A percentile compares a stretch with the other conserved stretches of the same genome.
Evolutionary conservation across 92 coral and sea anemone genomes (phyloP).

Genomic region (Pocillopora grandis): DNA sequence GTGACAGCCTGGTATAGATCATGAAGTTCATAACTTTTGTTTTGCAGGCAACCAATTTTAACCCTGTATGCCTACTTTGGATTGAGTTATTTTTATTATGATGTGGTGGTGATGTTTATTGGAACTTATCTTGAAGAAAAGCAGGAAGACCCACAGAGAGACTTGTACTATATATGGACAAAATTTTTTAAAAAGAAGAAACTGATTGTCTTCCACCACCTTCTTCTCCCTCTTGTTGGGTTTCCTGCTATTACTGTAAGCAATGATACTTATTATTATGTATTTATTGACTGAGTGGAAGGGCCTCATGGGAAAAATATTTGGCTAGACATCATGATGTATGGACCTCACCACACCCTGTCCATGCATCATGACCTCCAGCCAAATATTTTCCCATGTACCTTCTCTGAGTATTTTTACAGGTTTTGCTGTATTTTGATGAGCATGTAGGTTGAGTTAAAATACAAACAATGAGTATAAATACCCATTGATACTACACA

Average conservation of each 20-base stretch:
- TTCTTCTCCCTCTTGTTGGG: conserved; percentile 80
- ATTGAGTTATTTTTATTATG: conserved; percentile 89
- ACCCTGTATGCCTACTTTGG: conserved; percentile 90
- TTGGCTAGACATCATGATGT: too few relatives aligned
- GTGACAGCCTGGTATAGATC: too few relatives aligned
- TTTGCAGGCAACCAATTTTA: conserved; percentile 65
- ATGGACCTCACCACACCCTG: too few relatives aligned
- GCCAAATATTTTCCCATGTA: too few relatives aligned
- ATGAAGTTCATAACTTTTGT: not conserved
- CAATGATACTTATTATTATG: not conserved
- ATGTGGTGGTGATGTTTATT: conserved; percentile 90
- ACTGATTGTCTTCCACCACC: conserved; percentile 80
- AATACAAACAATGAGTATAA: too few relatives aligned
- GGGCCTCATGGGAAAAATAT: too few relatives aligned
- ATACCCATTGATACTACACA: too few relatives aligned
- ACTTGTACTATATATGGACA: conserved; percentile 50
- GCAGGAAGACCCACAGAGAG: conserved; percentile 52
- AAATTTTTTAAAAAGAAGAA: conserved; percentile 73
- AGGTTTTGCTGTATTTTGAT: too few relatives aligned
- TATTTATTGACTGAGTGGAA: too few relatives aligned
- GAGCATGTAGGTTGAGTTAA: too few relatives aligned
- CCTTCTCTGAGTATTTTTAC: too few relatives aligned
- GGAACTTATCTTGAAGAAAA: conserved; percentile 79
- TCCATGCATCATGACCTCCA: too few relatives aligned
- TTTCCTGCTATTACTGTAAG: conserved; percentile 95